These are phyloP conservation scores for Enteromius mattozi DNA, from an alignment of 2,797 vertebrate genomes.

Conservation along the genomic window DNA sequence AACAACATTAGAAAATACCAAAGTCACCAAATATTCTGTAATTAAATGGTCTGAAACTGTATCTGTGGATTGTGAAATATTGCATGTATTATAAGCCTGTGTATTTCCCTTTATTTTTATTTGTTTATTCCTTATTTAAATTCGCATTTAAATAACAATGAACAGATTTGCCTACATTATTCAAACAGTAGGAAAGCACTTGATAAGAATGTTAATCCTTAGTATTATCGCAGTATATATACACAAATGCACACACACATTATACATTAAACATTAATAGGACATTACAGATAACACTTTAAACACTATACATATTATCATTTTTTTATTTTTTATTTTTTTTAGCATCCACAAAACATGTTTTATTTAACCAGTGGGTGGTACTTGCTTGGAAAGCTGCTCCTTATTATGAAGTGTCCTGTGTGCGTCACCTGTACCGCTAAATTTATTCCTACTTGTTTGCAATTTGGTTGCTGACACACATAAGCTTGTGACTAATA, in stretches of 20 bases:
- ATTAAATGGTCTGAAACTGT: neutral
- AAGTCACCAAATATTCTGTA: neutral
- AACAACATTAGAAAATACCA: neutral
- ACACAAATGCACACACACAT: no score
- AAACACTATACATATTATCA: neutral
- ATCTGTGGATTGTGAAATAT: neutral
- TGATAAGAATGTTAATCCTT: neutral
- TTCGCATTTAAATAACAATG: neutral
- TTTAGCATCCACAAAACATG: neutral
- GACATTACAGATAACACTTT: neutral
- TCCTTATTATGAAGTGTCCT: constrained; percentile 14
- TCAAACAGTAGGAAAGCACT: neutral
- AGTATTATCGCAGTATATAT: neutral
- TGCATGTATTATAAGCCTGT: neutral
- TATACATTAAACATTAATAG: neutral
- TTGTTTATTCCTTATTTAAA: neutral
- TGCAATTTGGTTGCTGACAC: neutral
- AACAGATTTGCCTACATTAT: neutral
- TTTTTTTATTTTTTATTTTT: no score
- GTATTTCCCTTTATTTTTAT: neutral
- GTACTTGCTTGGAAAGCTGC: neutral
- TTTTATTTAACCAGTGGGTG: neutral
- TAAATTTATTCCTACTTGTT: neutral
- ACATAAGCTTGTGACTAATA: neutral
- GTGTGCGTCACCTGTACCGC: neutral